phyloP scores from a whole-genome alignment of 2,888 invertebrate species.

The Drymonia ruficornis region DNA sequence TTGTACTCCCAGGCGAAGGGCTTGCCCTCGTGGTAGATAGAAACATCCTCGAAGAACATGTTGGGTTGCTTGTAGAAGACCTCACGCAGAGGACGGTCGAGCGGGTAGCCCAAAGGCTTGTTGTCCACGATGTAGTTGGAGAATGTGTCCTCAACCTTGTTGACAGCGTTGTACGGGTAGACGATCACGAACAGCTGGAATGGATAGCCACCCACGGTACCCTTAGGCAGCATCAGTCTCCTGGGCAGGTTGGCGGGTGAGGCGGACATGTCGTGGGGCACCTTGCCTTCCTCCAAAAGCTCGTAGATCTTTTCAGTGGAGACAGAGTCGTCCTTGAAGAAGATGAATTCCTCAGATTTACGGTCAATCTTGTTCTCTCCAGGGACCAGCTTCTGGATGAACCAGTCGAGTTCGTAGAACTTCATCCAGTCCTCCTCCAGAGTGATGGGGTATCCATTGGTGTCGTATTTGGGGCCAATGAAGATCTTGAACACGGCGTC shows the following conservation, averaged over 20 bases:
- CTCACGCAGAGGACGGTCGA: constrained; percentile 80
- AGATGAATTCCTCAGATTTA: constrained; percentile 86
- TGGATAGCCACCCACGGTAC: constrained; percentile 87
- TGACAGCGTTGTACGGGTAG: constrained; percentile 77
- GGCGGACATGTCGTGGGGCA: constrained; percentile 81
- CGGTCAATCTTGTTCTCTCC: constrained; percentile 88
- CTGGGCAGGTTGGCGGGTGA: constrained; percentile 86
- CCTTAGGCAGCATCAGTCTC: constrained; percentile 89
- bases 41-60: constrained; percentile 85
- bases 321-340: constrained; percentile 86
- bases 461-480: constrained; percentile 88
- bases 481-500: constrained; percentile 87
- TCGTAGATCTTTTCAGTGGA: constrained; percentile 86
- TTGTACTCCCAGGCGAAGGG: constrained; percentile 56
- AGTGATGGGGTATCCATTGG: constrained; percentile 75
- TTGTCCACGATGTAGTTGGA: constrained; percentile 69
- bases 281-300: constrained; percentile 80
- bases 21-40: constrained; percentile 78
- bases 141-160: constrained; percentile 56
- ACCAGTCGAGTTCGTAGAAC: constrained; percentile 86
- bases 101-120: constrained; percentile 83
- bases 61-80: constrained; percentile 82
- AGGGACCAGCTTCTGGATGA: constrained; percentile 82
- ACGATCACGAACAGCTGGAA: constrained; percentile 87
- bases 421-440: constrained; percentile 84